Evolutionary conservation across 2,113 vertebrate genomes (phyloP), one percentile per base, ranked within the genome.

Genomic region (Engraulis encrasicolus): DNA sequence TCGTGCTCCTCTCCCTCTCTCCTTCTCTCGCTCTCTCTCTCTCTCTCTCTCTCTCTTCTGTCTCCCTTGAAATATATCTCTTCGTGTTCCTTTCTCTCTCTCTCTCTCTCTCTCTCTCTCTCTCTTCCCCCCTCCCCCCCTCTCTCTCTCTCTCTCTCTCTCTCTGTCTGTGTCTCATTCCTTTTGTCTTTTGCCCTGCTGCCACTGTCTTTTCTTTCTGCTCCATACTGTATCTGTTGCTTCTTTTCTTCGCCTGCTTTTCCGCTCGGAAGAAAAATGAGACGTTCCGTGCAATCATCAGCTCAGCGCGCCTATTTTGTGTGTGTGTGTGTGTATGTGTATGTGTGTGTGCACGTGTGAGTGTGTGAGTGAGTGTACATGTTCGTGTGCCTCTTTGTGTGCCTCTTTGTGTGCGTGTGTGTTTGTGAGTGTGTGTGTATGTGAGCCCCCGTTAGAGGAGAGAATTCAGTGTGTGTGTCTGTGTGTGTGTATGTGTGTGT

Each of bases 401-500:
- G 9, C 40, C 3, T 45, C 40, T 5, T 79, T 27, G 50, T 81
- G 80, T 34, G n/a, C 12, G 50, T 81, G 50, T 81, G 31, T 81
- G 80, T 34, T 27, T 81, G 17, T 31, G 3, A 6, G 20, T 81
- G 17, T 34, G 50, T 81, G 80, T 4, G 20, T 18, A 54, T 18
- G 19, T 11, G 52, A n/a, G n/a, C n/a, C n/a, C n/a, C n/a, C n/a
- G n/a, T n/a, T n/a, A n/a, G n/a, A n/a, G n/a, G n/a, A 20, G 52
- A 20, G 14, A 54, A 54, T 31, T 83, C 15, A 38, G 40, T 3
- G 61, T 71, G 50, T 37, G 17, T 71, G 77, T 50, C 2, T 52
- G 4, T 58, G 36, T 79, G 17, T 36, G 34, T 83, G 31, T 79
- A 37, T 80, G 19, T 81, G n/a, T n/a, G n/a, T 86, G 80, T 81